Conservation (phyloP, 2,113 vertebrate genomes). For the Psilopogon haemacephalus region DNA sequence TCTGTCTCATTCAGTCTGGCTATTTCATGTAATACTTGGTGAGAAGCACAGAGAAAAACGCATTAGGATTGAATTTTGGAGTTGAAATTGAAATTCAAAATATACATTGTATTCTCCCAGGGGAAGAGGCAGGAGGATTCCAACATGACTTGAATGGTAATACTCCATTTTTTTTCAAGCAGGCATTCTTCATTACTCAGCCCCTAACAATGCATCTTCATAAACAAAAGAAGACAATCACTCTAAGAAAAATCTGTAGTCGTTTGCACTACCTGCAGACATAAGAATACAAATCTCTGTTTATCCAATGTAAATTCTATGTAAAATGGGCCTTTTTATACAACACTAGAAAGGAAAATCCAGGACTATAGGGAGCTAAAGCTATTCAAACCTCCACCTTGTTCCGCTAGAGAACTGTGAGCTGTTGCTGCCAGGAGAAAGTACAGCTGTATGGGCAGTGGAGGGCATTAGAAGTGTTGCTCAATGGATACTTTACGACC, state of each 20-base stretch:
- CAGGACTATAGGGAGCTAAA: neutral
- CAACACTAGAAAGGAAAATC: neutral
- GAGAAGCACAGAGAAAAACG: constrained; percentile 6
- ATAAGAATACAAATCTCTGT: neutral
- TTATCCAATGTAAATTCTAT: neutral
- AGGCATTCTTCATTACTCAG: constrained; percentile 24
- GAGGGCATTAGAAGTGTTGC: neutral
- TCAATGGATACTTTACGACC: constrained; percentile 46
- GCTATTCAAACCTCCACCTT: neutral
- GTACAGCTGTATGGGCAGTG: neutral
- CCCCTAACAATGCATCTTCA: neutral
- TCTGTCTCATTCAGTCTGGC: neutral
- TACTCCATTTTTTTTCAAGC: constrained; percentile 35
- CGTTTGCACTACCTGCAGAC: neutral
- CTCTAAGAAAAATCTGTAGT: neutral
- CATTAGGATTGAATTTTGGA: neutral
- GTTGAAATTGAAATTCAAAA: constrained; percentile 47
- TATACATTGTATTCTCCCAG: neutral
- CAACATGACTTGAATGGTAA: neutral
- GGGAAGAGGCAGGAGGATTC: neutral
- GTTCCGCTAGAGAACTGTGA: neutral
- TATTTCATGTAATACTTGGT: neutral
- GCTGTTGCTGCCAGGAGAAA: neutral
- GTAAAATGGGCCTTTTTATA: neutral
- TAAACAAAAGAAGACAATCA: neutral